Evolutionary conservation across 2,888 invertebrate genomes (phyloP).

Genomic region (Pseudococcus jackbeardsleyi): DNA sequence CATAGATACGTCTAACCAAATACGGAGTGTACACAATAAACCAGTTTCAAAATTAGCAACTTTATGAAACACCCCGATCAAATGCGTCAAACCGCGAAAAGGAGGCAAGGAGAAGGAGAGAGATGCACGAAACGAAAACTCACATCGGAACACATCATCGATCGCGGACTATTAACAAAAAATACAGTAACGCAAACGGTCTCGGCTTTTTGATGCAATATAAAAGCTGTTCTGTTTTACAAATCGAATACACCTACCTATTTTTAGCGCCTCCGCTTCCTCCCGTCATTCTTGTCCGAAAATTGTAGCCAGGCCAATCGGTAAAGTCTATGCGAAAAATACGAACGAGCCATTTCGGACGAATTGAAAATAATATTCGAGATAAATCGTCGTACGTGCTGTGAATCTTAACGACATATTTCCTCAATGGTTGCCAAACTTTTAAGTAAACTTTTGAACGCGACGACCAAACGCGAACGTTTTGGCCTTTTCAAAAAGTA

Average conservation of each 20-base stretch:
- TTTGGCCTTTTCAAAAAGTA: background rate
- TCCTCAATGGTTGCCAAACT: constrained; percentile 48
- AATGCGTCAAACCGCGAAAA: background rate
- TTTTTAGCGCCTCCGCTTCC: background rate
- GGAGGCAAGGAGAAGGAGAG: background rate
- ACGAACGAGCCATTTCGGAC: constrained; percentile 48
- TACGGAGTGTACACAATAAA: too few species aligned
- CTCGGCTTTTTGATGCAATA: constrained; percentile 41
- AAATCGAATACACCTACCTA: constrained; percentile 39
- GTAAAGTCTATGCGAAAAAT: constrained; percentile 29
- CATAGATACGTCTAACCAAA: too few species aligned
- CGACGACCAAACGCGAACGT: background rate
- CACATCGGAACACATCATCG: background rate
- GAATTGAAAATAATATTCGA: constrained; percentile 57
- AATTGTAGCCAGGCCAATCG: constrained; percentile 44
- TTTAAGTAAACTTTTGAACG: constrained; percentile 40
- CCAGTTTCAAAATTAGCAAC: too few species aligned
- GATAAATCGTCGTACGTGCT: constrained; percentile 46
- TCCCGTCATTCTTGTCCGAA: background rate
- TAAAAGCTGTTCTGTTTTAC: constrained; percentile 17
- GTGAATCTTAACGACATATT: constrained; percentile 19
- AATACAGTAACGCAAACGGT: constrained; percentile 12
- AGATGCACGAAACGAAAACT: background rate
- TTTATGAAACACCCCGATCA: too few species aligned
- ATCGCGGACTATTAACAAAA: constrained; percentile 22